phyloP scores from a whole-genome alignment of 1,140 invertebrate genomes.

The Zaprionus ornatus region DNA sequence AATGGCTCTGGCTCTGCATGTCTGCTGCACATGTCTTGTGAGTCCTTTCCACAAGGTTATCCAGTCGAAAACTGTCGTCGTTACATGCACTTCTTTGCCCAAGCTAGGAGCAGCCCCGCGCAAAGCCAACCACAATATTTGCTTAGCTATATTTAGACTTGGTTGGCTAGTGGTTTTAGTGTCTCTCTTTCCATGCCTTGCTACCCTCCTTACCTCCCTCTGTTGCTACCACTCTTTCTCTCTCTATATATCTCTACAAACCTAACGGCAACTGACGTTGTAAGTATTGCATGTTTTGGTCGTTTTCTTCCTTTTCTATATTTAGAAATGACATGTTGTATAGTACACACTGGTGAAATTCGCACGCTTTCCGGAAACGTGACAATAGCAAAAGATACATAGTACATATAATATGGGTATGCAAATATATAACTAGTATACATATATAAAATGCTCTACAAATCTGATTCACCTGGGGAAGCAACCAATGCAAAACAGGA shows the following conservation, averaged over 20 bases:
- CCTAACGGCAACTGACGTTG: slow-evolving; percentile 60
- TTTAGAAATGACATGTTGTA: slow-evolving; percentile 66
- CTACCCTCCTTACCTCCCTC: neutral
- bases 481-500: neutral
- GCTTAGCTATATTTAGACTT: slow-evolving; percentile 59
- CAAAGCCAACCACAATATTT: slow-evolving; percentile 51
- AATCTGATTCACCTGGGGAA: slow-evolving; percentile 2
- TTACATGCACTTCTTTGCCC: slow-evolving; percentile 30
- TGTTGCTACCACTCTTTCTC: neutral
- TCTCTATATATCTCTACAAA: slow-evolving; percentile 16
- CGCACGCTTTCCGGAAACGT: slow-evolving; percentile 73
- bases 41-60: slow-evolving; percentile 52
- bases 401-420: slow-evolving; percentile 10
- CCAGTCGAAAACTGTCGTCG: slow-evolving; percentile 32
- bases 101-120: slow-evolving; percentile 13
- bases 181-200: neutral
- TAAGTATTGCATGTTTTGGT: slow-evolving; percentile 71
- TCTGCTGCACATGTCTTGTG: slow-evolving; percentile 8
- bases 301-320: slow-evolving; percentile 59
- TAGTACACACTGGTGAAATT: slow-evolving; percentile 50
- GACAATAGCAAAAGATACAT: slow-evolving; percentile 52
- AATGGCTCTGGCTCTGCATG: slow-evolving; percentile 10
- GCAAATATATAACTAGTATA: neutral
- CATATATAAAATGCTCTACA: neutral
- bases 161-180: slow-evolving; percentile 39